phyloP scores from a whole-genome alignment of 2,888 invertebrate species.

The Petrophora chlorosata region DNA sequence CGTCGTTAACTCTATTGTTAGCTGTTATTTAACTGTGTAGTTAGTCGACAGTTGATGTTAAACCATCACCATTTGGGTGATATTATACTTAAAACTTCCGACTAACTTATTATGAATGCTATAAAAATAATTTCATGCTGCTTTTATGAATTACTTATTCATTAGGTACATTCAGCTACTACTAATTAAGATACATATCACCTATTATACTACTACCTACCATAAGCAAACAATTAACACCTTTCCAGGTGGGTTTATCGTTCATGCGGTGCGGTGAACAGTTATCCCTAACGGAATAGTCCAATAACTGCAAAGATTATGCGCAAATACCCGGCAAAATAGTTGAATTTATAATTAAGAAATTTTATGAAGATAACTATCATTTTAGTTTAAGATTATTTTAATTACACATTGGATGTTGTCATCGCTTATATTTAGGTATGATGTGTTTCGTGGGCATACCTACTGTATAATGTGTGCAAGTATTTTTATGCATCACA shows the following conservation, averaged over 20 bases:
- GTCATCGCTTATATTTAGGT: slow-evolving; percentile 37
- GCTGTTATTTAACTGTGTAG: background rate
- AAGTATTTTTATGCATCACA: slow-evolving; percentile 29
- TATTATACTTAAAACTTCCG: no score
- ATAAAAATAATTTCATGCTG: no score
- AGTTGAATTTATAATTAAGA: background rate
- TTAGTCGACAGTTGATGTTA: background rate
- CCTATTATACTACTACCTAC: no score
- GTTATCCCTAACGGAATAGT: slow-evolving; percentile 36
- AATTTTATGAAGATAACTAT: background rate
- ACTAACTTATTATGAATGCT: no score
- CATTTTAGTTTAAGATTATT: background rate
- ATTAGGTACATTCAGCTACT: no score
- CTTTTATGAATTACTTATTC: no score
- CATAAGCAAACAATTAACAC: slow-evolving; percentile 16
- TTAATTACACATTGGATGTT: slow-evolving; percentile 21
- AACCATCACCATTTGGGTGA: no score
- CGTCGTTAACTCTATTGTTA: background rate
- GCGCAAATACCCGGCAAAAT: background rate
- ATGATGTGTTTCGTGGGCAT: slow-evolving; percentile 29
- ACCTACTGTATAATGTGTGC: no score
- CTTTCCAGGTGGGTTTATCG: slow-evolving; percentile 26
- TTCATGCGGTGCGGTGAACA: slow-evolving; percentile 32
- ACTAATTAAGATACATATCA: no score
- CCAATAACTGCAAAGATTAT: slow-evolving; percentile 16